Percentiles rank a stretch among this genome's conserved stretches.
phyloP scores from a whole-genome alignment of 2,113 vertebrate species.

The Hemiscyllium ocellatum region DNA sequence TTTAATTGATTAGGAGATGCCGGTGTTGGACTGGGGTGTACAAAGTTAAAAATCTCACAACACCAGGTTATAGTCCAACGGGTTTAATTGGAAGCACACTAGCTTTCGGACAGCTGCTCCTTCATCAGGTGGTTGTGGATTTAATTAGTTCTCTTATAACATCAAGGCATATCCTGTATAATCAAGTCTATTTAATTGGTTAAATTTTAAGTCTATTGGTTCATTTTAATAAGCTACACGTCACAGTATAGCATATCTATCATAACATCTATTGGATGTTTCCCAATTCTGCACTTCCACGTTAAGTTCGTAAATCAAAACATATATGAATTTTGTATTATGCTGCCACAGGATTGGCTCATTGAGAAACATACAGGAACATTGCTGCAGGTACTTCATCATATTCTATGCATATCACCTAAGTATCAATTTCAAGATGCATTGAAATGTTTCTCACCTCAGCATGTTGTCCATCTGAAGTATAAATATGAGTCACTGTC shows the following conservation, averaged over 20 bases:
- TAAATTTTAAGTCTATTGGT: too few relatives aligned
- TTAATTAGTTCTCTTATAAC: too few relatives aligned
- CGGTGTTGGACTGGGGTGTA: too few relatives aligned
- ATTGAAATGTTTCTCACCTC: constrained; percentile 62
- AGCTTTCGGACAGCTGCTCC: too few relatives aligned
- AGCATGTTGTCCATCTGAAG: constrained; percentile 83
- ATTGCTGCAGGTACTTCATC: neutral
- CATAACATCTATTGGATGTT: neutral
- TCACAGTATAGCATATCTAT: neutral
- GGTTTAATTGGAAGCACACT: too few relatives aligned
- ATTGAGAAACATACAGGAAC: neutral
- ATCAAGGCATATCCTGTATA: neutral
- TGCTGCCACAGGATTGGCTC: neutral
- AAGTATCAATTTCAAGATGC: neutral
- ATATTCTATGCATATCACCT: neutral
- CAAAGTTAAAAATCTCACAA: too few relatives aligned
- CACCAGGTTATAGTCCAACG: too few relatives aligned
- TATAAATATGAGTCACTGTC: constrained; percentile 91
- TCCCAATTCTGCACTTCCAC: neutral
- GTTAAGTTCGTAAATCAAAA: neutral
- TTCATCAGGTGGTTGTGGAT: too few relatives aligned
- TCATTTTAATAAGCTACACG: neutral
- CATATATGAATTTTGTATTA: neutral
- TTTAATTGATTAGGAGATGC: neutral
- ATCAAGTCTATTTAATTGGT: neutral